Conservation (phyloP, 2,888 invertebrate species). For the Lysandra bellargus region DNA sequence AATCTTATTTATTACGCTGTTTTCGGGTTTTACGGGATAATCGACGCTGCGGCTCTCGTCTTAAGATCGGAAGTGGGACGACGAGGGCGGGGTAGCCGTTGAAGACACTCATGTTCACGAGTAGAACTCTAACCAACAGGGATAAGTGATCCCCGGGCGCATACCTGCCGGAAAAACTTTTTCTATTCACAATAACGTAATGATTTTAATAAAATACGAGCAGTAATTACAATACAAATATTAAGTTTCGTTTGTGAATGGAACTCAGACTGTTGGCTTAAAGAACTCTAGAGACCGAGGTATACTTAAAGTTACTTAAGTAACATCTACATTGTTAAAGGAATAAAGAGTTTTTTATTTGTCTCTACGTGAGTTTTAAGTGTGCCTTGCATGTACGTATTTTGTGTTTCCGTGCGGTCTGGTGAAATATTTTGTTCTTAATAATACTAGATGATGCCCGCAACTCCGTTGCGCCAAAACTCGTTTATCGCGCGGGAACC, state of each 20-base stretch:
- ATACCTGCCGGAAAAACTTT: constrained; percentile 23
- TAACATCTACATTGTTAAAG: constrained; percentile 17
- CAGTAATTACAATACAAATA: constrained; percentile 19
- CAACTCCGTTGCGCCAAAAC: too few species aligned
- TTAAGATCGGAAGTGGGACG: constrained; percentile 1
- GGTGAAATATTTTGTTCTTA: neutral
- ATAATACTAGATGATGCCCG: neutral
- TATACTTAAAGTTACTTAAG: constrained; percentile 25
- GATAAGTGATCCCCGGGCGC: constrained; percentile 26
- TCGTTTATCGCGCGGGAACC: too few species aligned
- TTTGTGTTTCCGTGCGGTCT: neutral
- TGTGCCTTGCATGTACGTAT: neutral
- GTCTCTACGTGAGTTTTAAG: neutral
- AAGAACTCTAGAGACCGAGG: constrained; percentile 24
- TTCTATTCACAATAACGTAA: constrained; percentile 29
- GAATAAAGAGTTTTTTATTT: constrained; percentile 18
- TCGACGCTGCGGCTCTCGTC: neutral
- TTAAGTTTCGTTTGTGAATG: constrained; percentile 5
- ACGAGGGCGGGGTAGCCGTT: neutral
- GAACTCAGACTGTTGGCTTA: constrained; percentile 13
- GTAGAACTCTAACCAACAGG: constrained; percentile 30
- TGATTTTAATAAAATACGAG: constrained; percentile 26
- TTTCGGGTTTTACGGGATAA: neutral
- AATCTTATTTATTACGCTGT: constrained; percentile 25
- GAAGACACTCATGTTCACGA: constrained; percentile 28